These are phyloP conservation scores for Suncus etruscus DNA, from an alignment of 2,113 vertebrate genomes.

Conservation along the genomic window DNA sequence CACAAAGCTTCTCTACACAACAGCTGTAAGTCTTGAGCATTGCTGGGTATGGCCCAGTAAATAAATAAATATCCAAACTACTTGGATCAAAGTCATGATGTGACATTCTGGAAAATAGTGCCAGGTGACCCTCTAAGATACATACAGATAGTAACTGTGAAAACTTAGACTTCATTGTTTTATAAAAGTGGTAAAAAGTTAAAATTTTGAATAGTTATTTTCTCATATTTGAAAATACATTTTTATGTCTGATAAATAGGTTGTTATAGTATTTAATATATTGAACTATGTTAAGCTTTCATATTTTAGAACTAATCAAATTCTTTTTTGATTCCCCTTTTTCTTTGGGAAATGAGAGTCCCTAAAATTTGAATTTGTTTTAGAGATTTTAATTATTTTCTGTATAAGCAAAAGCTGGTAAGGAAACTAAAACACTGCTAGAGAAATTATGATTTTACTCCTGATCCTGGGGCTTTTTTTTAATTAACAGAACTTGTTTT, in stretches of 20 bases:
- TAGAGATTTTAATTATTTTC: slow-evolving; percentile 9
- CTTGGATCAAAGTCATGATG: neutral
- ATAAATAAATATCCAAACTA: too few species aligned
- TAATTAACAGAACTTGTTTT: neutral
- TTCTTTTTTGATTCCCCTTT: slow-evolving; percentile 35
- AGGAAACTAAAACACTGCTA: neutral
- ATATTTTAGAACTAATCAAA: slow-evolving; percentile 16
- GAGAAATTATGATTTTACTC: neutral
- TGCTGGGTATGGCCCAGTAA: too few species aligned
- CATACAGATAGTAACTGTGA: neutral
- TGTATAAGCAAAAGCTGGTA: neutral
- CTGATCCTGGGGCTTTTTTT: neutral
- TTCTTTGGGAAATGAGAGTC: neutral
- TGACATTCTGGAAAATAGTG: neutral
- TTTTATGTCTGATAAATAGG: neutral
- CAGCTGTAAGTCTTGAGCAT: too few species aligned
- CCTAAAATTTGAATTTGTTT: slow-evolving; percentile 31
- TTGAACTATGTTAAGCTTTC: neutral
- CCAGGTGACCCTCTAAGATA: neutral
- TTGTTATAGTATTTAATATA: neutral
- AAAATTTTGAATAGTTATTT: slow-evolving; percentile 46
- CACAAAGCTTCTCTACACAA: too few species aligned
- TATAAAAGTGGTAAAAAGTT: slow-evolving; percentile 1
- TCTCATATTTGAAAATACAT: slow-evolving; percentile 12
- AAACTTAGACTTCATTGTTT: neutral